Base-by-base conservation (phyloP, 2,113 vertebrate genomes). In the Nyctibius bracteatus region DNA sequence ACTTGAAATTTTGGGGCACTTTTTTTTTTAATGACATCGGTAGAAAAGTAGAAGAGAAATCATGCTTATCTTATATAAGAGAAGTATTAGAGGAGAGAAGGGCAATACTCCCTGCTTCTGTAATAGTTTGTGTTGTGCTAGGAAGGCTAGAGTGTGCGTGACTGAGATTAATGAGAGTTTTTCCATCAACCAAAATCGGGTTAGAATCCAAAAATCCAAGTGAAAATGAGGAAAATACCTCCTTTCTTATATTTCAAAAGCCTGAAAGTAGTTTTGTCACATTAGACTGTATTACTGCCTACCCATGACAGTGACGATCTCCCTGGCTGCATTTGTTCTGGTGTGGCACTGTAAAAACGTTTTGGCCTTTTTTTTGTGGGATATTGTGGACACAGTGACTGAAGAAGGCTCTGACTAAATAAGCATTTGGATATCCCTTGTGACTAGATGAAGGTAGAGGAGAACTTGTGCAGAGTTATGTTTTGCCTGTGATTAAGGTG, bases 171-270 rank as follows among this genome's bases (percentile, higher is more conserved):
- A 71, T 77, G 54, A 49, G 63, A 63, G 30, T 25, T 82, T 90
- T 96, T 93, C 88, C 78, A 57, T 92, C 70, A 63, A 68, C 8
- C 2, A 6, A 37, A 92, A 84, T 52, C 28, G 52, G 44, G 77
- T 71, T 91, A 63, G 44, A 89, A 86, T 87, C 14, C 33, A 55
- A 81, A 84, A 78, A 51, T 30, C 49, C 31, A 22, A 86, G 33
- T 2, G 2, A 61, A 82, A 91, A 88, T 61, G 59, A 86, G 71
- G 12, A 90, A 96, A 58, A 85, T 25, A 25, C 35, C 49, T 81
- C 44, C 44, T 93, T 84, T 90, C 79, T 92, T 89, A 24, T 10
- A 22, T 92, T 95, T 86, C 81, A 83, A 88, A 93, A 81, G 51
- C 41, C 66, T 62, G 62, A 43, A 77, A 83, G 68, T 35, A 71